Evolutionary conservation across 2,797 vertebrate genomes (phyloP), one percentile per base, ranked within the genome.

Genomic region (Xiphophorus birchmanni): DNA sequence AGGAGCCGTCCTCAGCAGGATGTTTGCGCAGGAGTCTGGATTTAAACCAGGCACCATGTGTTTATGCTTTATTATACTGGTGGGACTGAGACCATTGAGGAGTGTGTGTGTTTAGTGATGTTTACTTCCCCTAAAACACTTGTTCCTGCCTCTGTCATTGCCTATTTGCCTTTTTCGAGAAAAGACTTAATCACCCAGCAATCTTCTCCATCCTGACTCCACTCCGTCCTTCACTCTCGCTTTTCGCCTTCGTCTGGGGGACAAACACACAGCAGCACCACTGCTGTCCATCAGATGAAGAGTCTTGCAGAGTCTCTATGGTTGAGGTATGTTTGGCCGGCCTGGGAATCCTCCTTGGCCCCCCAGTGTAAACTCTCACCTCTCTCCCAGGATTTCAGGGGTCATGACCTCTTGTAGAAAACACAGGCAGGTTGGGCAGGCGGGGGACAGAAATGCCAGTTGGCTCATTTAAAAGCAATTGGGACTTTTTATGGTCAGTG

Each of bases 291-390:
- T 86, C 76, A 75, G 73, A 84, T 86, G 75, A 82, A 63, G 44
- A 63, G 79, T 76, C 50, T 54, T 73, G 60, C 80, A 73, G 84
- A 17, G 52, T 89, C 82, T 88, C 84, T 72, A 8, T 69, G 88
- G 87, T 84, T 85, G 88, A 86, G 91, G 90, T 88, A 93, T 94
- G 90, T 90, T 81, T 80, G 54, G 58, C 11, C 0, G 67, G 29
- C 72, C 77, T 86, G 87, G 83, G 90, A 94, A 90, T 87, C 81
- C 82, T 1, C 75, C 65, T 78, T 75, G 80, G 71, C 80, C 88
- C 81, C 87, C 76, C 74, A 84, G 8, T 84, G 93, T 85, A 93
- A 93, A 93, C 91, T 87, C 82, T 89, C 90, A 91, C 89, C 80
- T 90, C 83, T 84, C 82, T 80, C 69, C 78, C 73, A 87, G 88